Conservation (phyloP, 2,797 vertebrate species). For the Chloroceryle inda region DNA sequence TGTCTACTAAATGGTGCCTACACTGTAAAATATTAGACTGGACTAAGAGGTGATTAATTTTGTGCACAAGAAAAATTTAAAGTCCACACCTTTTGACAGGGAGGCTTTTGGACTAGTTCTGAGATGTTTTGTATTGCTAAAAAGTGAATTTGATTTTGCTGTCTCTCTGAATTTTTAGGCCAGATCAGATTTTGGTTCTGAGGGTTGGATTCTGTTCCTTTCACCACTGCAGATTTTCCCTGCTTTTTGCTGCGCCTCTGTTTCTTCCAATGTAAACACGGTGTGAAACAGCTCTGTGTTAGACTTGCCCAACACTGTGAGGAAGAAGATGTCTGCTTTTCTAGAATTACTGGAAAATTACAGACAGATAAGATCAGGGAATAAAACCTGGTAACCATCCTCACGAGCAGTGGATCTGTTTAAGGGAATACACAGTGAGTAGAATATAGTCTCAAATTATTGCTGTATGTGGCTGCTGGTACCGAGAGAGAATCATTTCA, state of each 20-base stretch:
- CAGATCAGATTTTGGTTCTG: not conserved
- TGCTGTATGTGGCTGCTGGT: not conserved
- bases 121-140: constrained; percentile 48
- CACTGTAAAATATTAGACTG: not conserved
- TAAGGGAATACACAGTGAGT: not conserved
- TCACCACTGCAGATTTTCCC: not conserved
- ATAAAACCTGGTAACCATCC: not conserved
- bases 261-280: accelerated
- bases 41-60: not conserved
- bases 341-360: not conserved
- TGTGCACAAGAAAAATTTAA: constrained; percentile 29
- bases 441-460: not conserved
- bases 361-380: not conserved
- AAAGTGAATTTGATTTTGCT: constrained; percentile 17
- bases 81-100: not conserved
- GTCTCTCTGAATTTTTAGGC: not conserved
- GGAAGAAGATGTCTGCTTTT: not conserved
- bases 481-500: not conserved
- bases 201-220: not conserved
- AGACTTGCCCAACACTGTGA: not conserved
- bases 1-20: not conserved
- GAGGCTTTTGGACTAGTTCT: constrained; percentile 54
- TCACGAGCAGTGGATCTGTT: not conserved
- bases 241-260: not conserved
- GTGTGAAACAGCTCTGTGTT: not conserved